Evolutionary conservation across 2,113 vertebrate species (phyloP).

Genomic region (cat (Felis catus)): DNA sequence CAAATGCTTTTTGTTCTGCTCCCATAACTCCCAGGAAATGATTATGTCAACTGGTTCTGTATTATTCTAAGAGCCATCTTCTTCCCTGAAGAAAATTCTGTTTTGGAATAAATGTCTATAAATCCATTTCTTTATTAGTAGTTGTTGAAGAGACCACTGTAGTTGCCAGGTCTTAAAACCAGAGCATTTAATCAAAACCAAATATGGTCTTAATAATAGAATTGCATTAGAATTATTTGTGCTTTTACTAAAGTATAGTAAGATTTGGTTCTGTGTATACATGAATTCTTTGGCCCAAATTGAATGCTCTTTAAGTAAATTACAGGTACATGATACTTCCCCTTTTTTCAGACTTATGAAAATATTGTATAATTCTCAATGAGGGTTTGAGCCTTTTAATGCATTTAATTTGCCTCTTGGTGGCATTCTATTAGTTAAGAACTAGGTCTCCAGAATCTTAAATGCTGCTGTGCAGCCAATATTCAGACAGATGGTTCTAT

Average conservation of each 20-base stretch:
- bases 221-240: not conserved
- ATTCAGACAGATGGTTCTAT: not conserved
- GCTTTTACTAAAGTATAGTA: not conserved
- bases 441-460: not conserved
- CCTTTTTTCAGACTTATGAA: not conserved
- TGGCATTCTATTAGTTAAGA: not conserved
- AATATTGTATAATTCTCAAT: not conserved
- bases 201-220: not conserved
- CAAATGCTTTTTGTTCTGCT: not conserved
- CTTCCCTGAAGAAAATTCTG: not conserved
- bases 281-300: not conserved
- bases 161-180: slow-evolving; percentile 6
- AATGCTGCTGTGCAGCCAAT: not conserved
- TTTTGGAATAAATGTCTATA: slow-evolving; percentile 8
- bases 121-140: not conserved
- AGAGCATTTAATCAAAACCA: not conserved
- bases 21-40: not conserved
- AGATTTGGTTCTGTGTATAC: not conserved
- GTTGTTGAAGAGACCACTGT: not conserved
- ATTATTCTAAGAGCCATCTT: not conserved
- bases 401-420: not conserved
- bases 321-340: not conserved
- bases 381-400: not conserved
- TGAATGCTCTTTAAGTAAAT: not conserved
- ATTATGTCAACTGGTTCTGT: not conserved